Conservation (phyloP, 1,140 invertebrate genomes). For the Leptinotarsa undecemlineata region DNA sequence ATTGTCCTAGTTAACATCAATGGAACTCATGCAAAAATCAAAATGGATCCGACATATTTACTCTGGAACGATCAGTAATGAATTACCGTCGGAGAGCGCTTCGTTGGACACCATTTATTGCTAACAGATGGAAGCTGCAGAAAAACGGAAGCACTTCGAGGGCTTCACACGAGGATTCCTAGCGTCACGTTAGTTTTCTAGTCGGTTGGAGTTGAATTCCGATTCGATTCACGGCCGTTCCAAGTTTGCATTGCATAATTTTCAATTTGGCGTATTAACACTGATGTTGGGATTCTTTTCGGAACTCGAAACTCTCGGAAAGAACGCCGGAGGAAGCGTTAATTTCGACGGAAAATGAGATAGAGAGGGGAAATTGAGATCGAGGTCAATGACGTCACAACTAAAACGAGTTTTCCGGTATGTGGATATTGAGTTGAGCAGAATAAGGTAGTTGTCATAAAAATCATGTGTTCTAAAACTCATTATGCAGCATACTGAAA, state of each 20-base stretch:
- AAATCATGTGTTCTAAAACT: too few relatives aligned
- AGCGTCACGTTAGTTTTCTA: background rate
- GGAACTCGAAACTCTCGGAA: background rate
- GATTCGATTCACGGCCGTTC: background rate
- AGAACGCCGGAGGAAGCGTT: background rate
- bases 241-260: conserved; percentile 5
- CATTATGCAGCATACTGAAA: too few relatives aligned
- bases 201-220: conserved; percentile 7
- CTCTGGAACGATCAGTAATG: too few relatives aligned
- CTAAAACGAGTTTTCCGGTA: background rate
- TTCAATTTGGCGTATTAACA: conserved; percentile 3
- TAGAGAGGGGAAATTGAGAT: background rate
- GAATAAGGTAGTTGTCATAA: too few relatives aligned
- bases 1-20: too few relatives aligned
- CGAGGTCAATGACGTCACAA: background rate
- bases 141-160: background rate
- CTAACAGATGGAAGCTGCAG: background rate
- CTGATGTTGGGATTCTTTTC: background rate
- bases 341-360: background rate
- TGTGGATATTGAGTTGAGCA: background rate
- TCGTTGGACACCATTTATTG: background rate
- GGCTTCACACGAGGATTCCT: background rate
- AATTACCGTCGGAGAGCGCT: too few relatives aligned
- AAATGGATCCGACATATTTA: too few relatives aligned
- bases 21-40: too few relatives aligned